A percentile compares a stretch with the other conserved stretches of the same genome.
Evolutionary conservation across 2,113 vertebrate genomes (phyloP).

Genomic region (Paedocypris sp.): DNA sequence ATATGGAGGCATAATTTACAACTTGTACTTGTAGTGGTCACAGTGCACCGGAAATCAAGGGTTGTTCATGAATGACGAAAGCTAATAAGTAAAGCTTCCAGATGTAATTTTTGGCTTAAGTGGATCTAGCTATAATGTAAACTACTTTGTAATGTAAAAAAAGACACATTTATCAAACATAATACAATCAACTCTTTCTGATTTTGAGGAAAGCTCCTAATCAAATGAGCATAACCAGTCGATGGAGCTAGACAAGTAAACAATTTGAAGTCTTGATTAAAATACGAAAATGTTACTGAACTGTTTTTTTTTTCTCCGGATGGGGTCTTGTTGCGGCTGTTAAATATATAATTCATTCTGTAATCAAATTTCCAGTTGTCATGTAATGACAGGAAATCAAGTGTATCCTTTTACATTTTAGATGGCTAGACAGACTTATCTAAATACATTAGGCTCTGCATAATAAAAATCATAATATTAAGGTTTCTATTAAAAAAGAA

Average conservation of each 20-base stretch:
- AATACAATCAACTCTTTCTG: constrained; percentile 25
- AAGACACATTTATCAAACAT: too few relatives aligned
- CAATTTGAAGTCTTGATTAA: constrained; percentile 32
- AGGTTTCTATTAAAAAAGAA: constrained; percentile 64
- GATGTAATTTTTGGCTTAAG: too few relatives aligned
- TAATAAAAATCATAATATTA: constrained; percentile 66
- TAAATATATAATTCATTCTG: constrained; percentile 66
- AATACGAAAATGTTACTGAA: constrained; percentile 22
- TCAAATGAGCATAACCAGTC: constrained; percentile 1
- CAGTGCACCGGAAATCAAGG: constrained; percentile 18
- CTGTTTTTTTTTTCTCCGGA: constrained; percentile 39
- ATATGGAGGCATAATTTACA: constrained; percentile 11
- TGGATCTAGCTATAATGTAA: too few relatives aligned
- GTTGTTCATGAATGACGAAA: too few relatives aligned
- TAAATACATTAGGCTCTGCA: constrained; percentile 66
- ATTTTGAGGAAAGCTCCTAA: neutral
- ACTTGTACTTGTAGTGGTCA: neutral
- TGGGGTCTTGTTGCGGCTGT: constrained; percentile 56
- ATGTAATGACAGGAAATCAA: constrained; percentile 64
- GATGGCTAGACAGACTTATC: constrained; percentile 60
- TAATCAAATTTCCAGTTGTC: constrained; percentile 60
- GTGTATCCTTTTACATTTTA: constrained; percentile 57
- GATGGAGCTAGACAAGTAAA: constrained; percentile 21
- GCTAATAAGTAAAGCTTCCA: too few relatives aligned
- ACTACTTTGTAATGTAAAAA: too few relatives aligned